These are phyloP conservation scores for Smittia aterrima DNA, from an alignment of 2,888 invertebrate genomes.

Conservation along the genomic window DNA sequence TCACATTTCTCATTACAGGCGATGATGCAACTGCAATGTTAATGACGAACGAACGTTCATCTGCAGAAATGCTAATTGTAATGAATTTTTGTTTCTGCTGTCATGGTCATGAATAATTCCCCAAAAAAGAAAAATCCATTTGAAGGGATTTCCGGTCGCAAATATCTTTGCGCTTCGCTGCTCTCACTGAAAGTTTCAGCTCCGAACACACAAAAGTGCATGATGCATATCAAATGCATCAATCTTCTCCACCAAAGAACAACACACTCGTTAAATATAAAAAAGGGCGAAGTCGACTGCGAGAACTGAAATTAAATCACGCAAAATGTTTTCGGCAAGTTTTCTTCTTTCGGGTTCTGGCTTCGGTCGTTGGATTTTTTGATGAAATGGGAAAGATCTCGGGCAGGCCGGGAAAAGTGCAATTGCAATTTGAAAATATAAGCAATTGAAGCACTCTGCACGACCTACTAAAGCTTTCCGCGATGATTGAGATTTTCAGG, in stretches of 20 bases:
- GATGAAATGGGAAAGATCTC: not conserved
- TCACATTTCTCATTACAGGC: not conserved
- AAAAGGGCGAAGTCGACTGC: not conserved
- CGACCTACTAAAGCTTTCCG: constrained; percentile 4
- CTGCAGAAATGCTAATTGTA: not conserved
- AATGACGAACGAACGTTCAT: not conserved
- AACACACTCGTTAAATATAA: not conserved
- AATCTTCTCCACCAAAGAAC: constrained; percentile 2
- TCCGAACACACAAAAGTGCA: constrained; percentile 27
- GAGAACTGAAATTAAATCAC: not conserved
- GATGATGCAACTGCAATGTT: not conserved
- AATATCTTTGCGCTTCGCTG: constrained; percentile 8
- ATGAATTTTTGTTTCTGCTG: not conserved
- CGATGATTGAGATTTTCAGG: not conserved
- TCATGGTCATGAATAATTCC: constrained; percentile 11
- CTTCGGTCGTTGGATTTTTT: too few relatives aligned
- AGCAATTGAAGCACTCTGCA: not conserved
- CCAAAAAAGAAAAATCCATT: constrained; percentile 7
- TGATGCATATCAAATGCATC: constrained; percentile 39
- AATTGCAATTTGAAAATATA: constrained; percentile 4
- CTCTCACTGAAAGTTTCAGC: not conserved
- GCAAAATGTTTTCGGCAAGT: not conserved
- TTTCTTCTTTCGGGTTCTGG: not conserved
- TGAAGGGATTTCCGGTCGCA: constrained; percentile 36
- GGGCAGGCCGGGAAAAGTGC: constrained; percentile 23